These are phyloP conservation scores for Lymantria monacha DNA, from an alignment of 2,888 invertebrate genomes.

Conservation along the genomic window DNA sequence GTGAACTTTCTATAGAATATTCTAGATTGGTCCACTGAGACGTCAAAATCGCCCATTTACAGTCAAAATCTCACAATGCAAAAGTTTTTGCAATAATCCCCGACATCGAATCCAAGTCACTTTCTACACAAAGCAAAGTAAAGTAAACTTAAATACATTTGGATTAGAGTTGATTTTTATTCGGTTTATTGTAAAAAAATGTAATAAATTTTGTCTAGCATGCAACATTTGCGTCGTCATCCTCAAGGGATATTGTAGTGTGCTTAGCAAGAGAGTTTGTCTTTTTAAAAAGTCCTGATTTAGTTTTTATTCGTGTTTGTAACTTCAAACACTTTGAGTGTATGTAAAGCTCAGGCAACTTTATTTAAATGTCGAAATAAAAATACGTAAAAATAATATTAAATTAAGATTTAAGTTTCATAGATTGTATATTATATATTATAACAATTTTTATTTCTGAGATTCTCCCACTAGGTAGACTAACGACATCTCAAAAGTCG, in stretches of 20 bases:
- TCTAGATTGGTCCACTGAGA: constrained; percentile 13
- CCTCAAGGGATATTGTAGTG: constrained; percentile 49
- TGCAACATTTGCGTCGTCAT: constrained; percentile 57
- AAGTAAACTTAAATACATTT: constrained; percentile 2
- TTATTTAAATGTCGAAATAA: background rate
- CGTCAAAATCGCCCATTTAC: constrained; percentile 45
- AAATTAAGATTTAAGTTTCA: too few species aligned
- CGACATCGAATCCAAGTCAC: constrained; percentile 41
- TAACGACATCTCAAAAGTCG: too few species aligned
- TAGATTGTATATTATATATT: too few species aligned
- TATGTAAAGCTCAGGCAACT: background rate
- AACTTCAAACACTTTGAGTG: constrained; percentile 7
- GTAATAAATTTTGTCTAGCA: constrained; percentile 57
- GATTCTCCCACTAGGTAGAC: too few species aligned
- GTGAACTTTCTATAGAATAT: constrained; percentile 22
- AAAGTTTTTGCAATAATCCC: constrained; percentile 47
- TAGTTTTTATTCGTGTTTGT: constrained; percentile 30
- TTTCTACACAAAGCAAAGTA: constrained; percentile 17
- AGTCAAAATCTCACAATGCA: constrained; percentile 47
- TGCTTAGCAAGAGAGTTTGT: constrained; percentile 32
- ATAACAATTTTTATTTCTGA: too few species aligned
- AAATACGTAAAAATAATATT: too few species aligned
- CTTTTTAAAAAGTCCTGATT: constrained; percentile 30
- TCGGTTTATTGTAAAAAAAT: constrained; percentile 28
- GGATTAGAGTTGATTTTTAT: constrained; percentile 13